A percentile compares a stretch with the other conserved stretches of the same genome.
Conservation (phyloP, 1,140 invertebrate species). For the Hyposmocoma kahamanoa region DNA sequence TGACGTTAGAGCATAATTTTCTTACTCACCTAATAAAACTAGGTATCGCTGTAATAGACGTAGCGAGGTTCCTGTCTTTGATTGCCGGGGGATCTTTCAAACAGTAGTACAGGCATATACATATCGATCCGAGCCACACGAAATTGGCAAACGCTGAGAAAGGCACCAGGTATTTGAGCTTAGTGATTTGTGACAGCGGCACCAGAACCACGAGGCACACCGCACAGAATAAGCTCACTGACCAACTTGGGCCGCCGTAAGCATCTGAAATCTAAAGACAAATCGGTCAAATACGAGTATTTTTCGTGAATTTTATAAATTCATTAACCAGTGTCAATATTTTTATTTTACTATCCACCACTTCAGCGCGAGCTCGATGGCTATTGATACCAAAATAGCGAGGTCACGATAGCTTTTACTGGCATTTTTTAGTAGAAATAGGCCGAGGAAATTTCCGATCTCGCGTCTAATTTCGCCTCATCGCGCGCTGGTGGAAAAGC, state of each 20-base stretch:
- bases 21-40: conserved; percentile 77
- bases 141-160: conserved; percentile 84
- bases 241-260: conserved; percentile 56
- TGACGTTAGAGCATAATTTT: no score
- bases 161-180: conserved; percentile 83
- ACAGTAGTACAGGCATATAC: conserved; percentile 84
- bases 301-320: neutral
- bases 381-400: no score
- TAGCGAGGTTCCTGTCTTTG: conserved; percentile 68
- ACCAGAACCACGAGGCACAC: conserved; percentile 76
- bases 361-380: no score
- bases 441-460: no score
- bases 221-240: conserved; percentile 73
- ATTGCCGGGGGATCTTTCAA: conserved; percentile 73
- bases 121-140: conserved; percentile 80
- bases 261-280: conserved; percentile 66
- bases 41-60: conserved; percentile 73
- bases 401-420: no score
- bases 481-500: no score
- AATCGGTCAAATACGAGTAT: neutral
- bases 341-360: no score
- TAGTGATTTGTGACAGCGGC: conserved; percentile 78
- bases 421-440: no score
- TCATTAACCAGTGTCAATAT: no score
- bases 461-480: no score